Base-by-base conservation (phyloP, 2,113 vertebrate genomes). In the Passer domesticus region DNA sequence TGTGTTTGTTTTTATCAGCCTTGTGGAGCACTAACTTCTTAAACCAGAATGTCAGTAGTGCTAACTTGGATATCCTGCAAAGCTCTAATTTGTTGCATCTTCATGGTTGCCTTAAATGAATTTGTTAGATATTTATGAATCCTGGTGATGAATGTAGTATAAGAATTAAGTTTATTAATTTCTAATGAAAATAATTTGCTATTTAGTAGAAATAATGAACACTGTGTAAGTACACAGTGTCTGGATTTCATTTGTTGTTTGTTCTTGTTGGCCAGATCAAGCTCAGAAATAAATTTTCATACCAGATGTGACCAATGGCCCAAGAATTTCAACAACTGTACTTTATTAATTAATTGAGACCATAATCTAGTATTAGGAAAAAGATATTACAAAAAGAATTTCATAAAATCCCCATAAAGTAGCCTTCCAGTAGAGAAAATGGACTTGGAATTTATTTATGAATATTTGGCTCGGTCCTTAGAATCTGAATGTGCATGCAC, bases 271-370 rank as follows among this genome's bases (percentile, higher is more conserved):
- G 35, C 46, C 64, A 63, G 52, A 77, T 41, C 1, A 16, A 60
- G 35, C 69, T 80, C 13, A 88, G 79, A 83, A 78, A 70, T 59
- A 43, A 50, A 30, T 89, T 67, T 93, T 90, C 33, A 19, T 62
- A 60, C 15, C 44, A 78, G 10, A 70, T 90, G 67, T 73, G 58
- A 50, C 63, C 50, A 77, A 10, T 83, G 75, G 56, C 13, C 67
- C 59, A 49, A 73, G 44, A 87, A 30, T 84, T 89, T 78, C 44
- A 77, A n/a, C 44, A 63, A 2, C 4, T 73, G 7, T 47, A 37
- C 37, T 84, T 85, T 46, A 91, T 73, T 92, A 92, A 96, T 87
- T 90, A 92, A 69, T 28, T 39, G 50, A 93, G 47, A 77, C 27
- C 16, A 35, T 59, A 80, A 81, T 86, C 43, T 56, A 39, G 24